Base-by-base conservation (phyloP, 2,888 invertebrate genomes). In the Parnassius apollo region DNA sequence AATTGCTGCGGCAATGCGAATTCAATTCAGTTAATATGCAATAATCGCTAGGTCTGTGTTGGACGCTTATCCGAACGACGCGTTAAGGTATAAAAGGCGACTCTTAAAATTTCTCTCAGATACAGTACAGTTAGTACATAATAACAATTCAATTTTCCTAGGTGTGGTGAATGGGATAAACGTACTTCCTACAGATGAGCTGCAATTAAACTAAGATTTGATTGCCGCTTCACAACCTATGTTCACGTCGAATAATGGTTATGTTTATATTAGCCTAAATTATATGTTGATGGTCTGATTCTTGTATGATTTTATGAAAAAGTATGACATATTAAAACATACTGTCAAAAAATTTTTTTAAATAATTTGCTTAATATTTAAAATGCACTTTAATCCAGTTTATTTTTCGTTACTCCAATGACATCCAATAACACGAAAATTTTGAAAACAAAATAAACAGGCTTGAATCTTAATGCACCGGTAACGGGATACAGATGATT, bases 131-230 rank as follows among this genome's bases (percentile, higher is more conserved):
- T n/a, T n/a, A 71, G 78, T 83, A 18, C 18, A 18, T 18, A 86
- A 88, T 88, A 87, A 86, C 87, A 86, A 82, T 83, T 87, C 84
- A 86, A 88, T 87, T 87, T 85, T 81, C 80, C 81, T 70, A 76
- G 74, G 76, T 74, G 75, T 81, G 54, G 42, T 60, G 50, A 22
- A 52, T 63, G 62, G 44, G 67, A 71, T 65, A 71, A 72, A 74
- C 70, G 72, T 72, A 18, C 68, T 71, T 69, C 69, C 69, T 45
- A 64, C 57, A 64, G 66, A 68, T 69, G 70, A 71, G 68, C 68
- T 64, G 71, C 71, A 76, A 80, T 83, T 80, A 82, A 80, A 79
- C 70, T 71, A 69, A 73, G 73, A 74, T 74, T 75, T 73, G 76
- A 77, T 48, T 18, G 13, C 8, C n/a, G 52, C 25, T 52, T 18